Percentiles rank a stretch among this genome's conserved stretches.
These are phyloP conservation scores for Nymphalis c-album DNA, from an alignment of 2,888 invertebrate species.

Conservation along the genomic window DNA sequence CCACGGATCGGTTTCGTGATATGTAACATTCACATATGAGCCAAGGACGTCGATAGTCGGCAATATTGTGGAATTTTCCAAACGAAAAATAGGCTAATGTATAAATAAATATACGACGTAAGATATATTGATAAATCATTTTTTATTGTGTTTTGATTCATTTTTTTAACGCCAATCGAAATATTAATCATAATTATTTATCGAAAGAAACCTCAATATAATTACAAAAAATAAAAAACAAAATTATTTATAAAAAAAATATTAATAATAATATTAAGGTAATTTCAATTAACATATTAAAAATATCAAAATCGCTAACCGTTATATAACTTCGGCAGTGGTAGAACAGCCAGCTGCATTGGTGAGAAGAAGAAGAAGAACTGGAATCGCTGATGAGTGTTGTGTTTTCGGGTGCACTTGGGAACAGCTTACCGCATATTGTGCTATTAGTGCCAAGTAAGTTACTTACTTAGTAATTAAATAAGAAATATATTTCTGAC, in stretches of 20 bases:
- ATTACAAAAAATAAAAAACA: too few species aligned
- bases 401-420: slow-evolving; percentile 69
- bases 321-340: slow-evolving; percentile 50
- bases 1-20: slow-evolving; percentile 46
- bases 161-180: too few species aligned
- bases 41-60: slow-evolving; percentile 21
- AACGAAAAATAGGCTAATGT: slow-evolving; percentile 20
- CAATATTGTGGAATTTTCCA: slow-evolving; percentile 25
- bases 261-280: too few species aligned
- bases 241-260: too few species aligned
- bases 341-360: slow-evolving; percentile 66
- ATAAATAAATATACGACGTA: slow-evolving; percentile 1
- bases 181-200: too few species aligned
- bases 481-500: too few species aligned
- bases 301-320: neutral
- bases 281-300: too few species aligned
- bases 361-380: slow-evolving; percentile 61
- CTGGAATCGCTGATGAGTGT: slow-evolving; percentile 74
- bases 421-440: slow-evolving; percentile 70
- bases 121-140: slow-evolving; percentile 24
- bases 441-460: slow-evolving; percentile 70
- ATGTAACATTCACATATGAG: slow-evolving; percentile 25
- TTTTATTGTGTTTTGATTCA: slow-evolving; percentile 5
- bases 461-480: slow-evolving; percentile 11
- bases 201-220: too few species aligned